Percentiles rank a stretch among this genome's conserved stretches.
phyloP scores from a whole-genome alignment of 2,797 vertebrate species.

The Botia almorhae region DNA sequence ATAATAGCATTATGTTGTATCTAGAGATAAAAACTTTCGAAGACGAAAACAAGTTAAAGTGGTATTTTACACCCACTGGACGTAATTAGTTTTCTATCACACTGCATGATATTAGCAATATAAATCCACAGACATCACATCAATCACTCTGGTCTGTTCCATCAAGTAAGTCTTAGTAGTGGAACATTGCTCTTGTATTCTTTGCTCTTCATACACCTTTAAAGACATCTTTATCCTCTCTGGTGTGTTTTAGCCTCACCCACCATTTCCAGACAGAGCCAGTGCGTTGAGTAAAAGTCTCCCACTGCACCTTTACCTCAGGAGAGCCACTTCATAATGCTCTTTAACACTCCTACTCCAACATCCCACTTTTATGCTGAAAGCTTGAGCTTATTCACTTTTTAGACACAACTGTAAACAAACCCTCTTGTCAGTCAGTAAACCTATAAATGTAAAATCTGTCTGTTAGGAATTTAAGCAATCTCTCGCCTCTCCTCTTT shows the following conservation, averaged over 20 bases:
- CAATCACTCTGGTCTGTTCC: constrained; percentile 13
- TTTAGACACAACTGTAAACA: neutral
- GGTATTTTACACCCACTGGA: constrained; percentile 20
- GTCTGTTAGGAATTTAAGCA: neutral
- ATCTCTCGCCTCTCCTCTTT: no score
- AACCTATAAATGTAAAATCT: neutral
- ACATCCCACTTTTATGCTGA: neutral
- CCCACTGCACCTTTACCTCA: neutral
- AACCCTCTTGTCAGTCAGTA: neutral
- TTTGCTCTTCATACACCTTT: neutral
- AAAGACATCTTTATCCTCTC: neutral
- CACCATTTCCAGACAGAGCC: neutral
- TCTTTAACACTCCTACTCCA: neutral
- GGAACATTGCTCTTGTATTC: neutral
- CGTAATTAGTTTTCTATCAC: constrained; percentile 25
- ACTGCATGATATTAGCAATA: constrained; percentile 24
- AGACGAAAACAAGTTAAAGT: constrained; percentile 22
- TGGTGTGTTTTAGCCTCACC: neutral
- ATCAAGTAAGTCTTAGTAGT: neutral
- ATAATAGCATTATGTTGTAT: constrained; percentile 21
- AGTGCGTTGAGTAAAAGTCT: neutral
- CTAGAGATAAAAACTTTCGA: neutral
- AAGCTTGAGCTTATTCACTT: neutral
- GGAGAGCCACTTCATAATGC: neutral
- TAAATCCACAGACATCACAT: constrained; percentile 14